A percentile compares a stretch with the other conserved stretches of the same genome.
These are phyloP conservation scores for Euwallacea similis DNA, from an alignment of 1,140 invertebrate genomes.

Conservation along the genomic window DNA sequence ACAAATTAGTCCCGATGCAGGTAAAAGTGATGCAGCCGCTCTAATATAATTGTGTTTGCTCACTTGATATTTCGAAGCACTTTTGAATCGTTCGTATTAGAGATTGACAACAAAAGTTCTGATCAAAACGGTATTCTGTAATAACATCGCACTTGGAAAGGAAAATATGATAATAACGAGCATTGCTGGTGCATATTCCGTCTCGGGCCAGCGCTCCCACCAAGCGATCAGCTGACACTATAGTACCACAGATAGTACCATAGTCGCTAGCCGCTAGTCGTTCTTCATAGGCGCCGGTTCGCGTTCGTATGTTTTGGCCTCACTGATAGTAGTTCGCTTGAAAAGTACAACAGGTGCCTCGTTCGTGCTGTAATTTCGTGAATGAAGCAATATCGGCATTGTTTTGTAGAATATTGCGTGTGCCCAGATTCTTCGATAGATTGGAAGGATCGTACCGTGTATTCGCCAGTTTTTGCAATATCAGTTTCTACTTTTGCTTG, in stretches of 20 bases:
- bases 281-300: slow-evolving; percentile 10
- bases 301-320: slow-evolving; percentile 8
- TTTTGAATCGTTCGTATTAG: too few relatives aligned
- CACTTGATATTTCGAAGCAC: too few relatives aligned
- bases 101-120: too few relatives aligned
- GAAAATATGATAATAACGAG: neutral
- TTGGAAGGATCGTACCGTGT: neutral
- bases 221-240: slow-evolving; percentile 23
- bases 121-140: too few relatives aligned
- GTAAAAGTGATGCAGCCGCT: slow-evolving; percentile 18
- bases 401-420: neutral
- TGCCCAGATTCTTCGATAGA: neutral
- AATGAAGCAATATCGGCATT: slow-evolving; percentile 3
- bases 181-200: neutral
- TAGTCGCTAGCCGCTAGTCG: slow-evolving; percentile 4
- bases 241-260: slow-evolving; percentile 6
- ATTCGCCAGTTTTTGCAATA: neutral
- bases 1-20: slow-evolving; percentile 19
- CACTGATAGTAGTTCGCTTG: neutral
- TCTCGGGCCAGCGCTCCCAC: slow-evolving; percentile 15
- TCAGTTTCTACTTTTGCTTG: neutral
- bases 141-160: too few relatives aligned
- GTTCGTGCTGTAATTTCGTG: neutral
- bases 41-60: neutral
- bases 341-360: slow-evolving; percentile 1